Percentiles rank a stretch among this genome's conserved stretches.
These are phyloP conservation scores for Phalacrocorax brasilianus DNA, from an alignment of 2,113 vertebrate genomes.

Conservation along the genomic window DNA sequence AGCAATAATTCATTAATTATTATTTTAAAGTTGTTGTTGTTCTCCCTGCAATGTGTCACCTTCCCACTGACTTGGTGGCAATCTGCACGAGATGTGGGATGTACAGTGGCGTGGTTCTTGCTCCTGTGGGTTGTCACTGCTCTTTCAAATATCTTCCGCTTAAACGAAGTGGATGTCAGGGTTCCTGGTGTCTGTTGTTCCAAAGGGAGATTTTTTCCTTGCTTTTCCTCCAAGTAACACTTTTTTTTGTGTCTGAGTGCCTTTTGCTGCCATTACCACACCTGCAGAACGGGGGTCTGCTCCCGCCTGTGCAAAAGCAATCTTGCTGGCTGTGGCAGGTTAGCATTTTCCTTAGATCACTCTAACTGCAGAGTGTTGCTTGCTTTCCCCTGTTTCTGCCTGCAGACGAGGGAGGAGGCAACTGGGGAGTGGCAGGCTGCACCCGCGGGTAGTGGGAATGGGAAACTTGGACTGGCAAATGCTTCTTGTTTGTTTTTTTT, in stretches of 20 bases:
- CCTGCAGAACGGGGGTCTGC: neutral
- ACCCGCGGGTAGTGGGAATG: neutral
- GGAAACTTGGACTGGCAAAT: neutral
- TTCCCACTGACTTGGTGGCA: neutral
- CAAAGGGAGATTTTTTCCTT: neutral
- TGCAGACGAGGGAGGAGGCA: neutral
- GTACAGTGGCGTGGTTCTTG: neutral
- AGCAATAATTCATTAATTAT: conserved; percentile 54
- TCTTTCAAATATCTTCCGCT: neutral
- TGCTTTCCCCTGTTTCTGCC: neutral
- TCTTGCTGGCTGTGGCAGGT: neutral
- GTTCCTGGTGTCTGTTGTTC: neutral
- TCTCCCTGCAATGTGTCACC: neutral
- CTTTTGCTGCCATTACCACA: neutral
- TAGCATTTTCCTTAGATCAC: neutral
- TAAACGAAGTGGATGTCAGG: neutral
- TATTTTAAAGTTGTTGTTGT: conserved; percentile 10
- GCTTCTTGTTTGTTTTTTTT: neutral
- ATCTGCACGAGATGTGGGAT: neutral
- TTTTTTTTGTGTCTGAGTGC: neutral
- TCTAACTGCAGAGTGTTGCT: neutral
- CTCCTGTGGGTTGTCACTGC: neutral
- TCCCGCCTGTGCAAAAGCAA: neutral
- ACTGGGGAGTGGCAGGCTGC: neutral
- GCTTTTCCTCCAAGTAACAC: neutral